Evolutionary conservation across 2,797 vertebrate species (phyloP), one percentile per base, ranked within the genome.

Genomic region (Odontamblyopus lacepedii): DNA sequence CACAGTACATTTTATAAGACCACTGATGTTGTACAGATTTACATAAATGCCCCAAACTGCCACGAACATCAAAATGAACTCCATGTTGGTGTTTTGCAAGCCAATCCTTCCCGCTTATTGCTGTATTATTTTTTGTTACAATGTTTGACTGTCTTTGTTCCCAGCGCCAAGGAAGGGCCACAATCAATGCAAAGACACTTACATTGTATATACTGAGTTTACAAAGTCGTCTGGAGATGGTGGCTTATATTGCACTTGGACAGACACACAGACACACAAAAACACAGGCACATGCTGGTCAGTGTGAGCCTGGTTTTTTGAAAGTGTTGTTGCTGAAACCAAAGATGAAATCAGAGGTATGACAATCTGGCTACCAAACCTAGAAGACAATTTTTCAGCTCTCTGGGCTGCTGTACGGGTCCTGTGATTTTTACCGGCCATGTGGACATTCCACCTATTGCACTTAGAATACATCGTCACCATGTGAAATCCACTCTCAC

Each of bases 331-430:
- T 85, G 81, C 81, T 83, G 80, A 90, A 92, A 91, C 93, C 92
- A 94, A 94, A 94, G 92, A 93, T 83, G 79, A 92, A 91, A 93
- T 90, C 82, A 90, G 85, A 94, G 90, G 88, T 88, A 88, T 82
- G 92, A 93, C 92, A 93, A 94, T 94, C 93, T 87, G 89, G 91
- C 87, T 88, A 85, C 88, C 88, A 79, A 88, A 90, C 85, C 79
- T 81, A 91, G 82, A 91, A 91, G 87, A 90, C 85, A 84, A 84
- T 83, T 83, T 30, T 82, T 76, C 76, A 84, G 87, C 89, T 90
- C 81, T 83, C 79, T 67, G 82, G 84, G 86, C 86, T 87, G 83
- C 83, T 91, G 85, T 85, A 85, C 83, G 77, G 88, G 86, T 91
- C 82, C 86, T 79, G 82, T 82, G 81, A 89, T 86, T 77, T 48